A percentile compares a stretch with the other conserved stretches of the same genome.
phyloP scores from a whole-genome alignment of 2,888 invertebrate genomes.

The Tetropium fuscum region DNA sequence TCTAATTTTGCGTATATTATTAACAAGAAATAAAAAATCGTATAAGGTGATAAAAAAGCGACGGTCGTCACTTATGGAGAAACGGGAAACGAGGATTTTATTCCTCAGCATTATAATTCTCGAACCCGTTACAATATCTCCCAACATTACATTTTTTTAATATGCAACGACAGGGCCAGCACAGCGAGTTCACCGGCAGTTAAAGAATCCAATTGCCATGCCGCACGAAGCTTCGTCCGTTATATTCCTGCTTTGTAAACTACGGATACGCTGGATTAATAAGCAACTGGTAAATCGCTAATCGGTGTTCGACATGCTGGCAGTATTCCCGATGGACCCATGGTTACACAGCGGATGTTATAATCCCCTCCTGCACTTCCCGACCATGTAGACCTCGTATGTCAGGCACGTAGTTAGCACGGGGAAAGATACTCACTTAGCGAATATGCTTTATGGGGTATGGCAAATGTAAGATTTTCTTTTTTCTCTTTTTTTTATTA shows the following conservation, averaged over 20 bases:
- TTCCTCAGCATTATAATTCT: constrained; percentile 6
- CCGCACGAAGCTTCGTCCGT: constrained; percentile 5
- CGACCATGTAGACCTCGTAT: too few species aligned
- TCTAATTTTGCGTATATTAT: too few species aligned
- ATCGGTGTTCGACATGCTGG: constrained; percentile 9
- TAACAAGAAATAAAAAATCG: too few species aligned
- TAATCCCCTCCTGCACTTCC: background rate
- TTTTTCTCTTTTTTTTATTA: too few species aligned
- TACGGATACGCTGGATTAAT: constrained; percentile 5
- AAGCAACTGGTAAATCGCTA: constrained; percentile 9
- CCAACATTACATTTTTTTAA: constrained; percentile 4
- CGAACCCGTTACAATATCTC: background rate
- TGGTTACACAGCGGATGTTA: background rate
- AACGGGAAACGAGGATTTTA: too few species aligned
- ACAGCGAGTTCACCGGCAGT: background rate
- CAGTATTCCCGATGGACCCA: constrained; percentile 9
- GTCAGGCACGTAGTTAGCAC: background rate
- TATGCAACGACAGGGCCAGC: background rate
- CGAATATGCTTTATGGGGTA: too few species aligned
- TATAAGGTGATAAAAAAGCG: too few species aligned
- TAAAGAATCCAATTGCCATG: background rate
- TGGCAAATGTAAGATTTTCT: too few species aligned
- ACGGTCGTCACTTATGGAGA: too few species aligned
- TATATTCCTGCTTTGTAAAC: background rate
- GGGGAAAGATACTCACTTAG: too few species aligned